phyloP scores from a whole-genome alignment of 1,140 invertebrate genomes.

The Pararge aegeria region DNA sequence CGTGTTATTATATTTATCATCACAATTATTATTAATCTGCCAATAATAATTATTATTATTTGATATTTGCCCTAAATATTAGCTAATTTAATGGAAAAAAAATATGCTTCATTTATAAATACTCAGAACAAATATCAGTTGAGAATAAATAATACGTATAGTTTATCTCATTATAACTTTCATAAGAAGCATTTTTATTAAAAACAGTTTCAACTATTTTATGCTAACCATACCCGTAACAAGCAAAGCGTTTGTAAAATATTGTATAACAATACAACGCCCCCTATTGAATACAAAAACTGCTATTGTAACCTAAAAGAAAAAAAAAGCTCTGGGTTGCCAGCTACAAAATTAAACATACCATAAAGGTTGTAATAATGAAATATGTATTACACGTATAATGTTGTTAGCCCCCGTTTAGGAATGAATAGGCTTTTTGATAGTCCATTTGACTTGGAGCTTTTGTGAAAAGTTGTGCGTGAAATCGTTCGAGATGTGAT shows the following conservation, averaged over 20 bases:
- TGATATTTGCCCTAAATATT: too few species aligned
- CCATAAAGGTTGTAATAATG: conserved; percentile 75
- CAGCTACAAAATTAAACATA: conserved; percentile 72
- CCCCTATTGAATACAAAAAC: conserved; percentile 57
- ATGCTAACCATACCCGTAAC: conserved; percentile 41
- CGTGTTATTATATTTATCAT: too few species aligned
- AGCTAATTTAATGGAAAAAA: too few species aligned
- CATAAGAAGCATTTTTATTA: too few species aligned
- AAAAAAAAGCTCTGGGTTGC: conserved; percentile 63
- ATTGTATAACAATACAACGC: conserved; percentile 77
- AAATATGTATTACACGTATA: conserved; percentile 79
- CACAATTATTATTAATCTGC: too few species aligned
- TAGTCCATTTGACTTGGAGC: conserved; percentile 67
- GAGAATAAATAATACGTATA: too few species aligned
- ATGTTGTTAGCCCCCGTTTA: conserved; percentile 75
- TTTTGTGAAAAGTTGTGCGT: conserved; percentile 68
- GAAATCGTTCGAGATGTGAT: conserved; percentile 68
- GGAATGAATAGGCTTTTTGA: conserved; percentile 60
- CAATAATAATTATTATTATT: too few species aligned
- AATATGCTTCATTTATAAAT: too few species aligned
- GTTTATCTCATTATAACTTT: too few species aligned
- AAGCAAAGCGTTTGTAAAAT: conserved; percentile 57
- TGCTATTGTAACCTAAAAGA: conserved; percentile 50
- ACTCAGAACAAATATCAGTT: too few species aligned
- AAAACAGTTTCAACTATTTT: too few species aligned